Conservation (phyloP, 2,113 vertebrate genomes). For the Mus musculus region DNA sequence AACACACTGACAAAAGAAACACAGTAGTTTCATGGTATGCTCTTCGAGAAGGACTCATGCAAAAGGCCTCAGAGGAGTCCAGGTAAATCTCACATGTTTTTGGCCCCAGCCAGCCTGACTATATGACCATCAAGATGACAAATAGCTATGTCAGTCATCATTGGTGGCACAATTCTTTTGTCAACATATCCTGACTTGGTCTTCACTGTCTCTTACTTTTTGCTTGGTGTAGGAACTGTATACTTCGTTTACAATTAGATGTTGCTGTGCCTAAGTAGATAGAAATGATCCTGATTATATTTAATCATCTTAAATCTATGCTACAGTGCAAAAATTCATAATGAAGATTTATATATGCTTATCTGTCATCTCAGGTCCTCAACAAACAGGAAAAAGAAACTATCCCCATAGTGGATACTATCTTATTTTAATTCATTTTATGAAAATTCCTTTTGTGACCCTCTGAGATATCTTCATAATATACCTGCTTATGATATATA, state of each 20-base stretch:
- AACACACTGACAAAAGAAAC: neutral
- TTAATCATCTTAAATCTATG: slow-evolving; percentile 10
- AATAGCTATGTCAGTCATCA: neutral
- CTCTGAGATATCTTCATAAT: neutral
- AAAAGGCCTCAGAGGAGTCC: neutral
- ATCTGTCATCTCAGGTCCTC: neutral
- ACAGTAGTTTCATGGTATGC: neutral
- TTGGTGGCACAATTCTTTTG: neutral
- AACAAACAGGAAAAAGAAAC: neutral
- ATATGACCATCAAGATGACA: neutral
- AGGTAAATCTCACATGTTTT: neutral
- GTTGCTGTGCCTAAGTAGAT: neutral
- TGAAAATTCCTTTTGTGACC: neutral
- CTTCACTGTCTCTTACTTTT: neutral
- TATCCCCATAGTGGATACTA: neutral
- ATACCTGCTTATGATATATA: neutral
- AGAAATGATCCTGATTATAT: neutral
- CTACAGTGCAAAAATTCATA: neutral
- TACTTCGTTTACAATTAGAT: slow-evolving; percentile 36
- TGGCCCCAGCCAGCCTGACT: neutral
- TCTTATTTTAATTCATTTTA: neutral
- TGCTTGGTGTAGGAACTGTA: neutral
- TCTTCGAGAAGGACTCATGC: neutral
- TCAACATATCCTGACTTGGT: neutral
- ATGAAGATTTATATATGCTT: neutral